Evolutionary conservation across 2,113 vertebrate species (phyloP).

Genomic region (Phyllostomus hastatus): DNA sequence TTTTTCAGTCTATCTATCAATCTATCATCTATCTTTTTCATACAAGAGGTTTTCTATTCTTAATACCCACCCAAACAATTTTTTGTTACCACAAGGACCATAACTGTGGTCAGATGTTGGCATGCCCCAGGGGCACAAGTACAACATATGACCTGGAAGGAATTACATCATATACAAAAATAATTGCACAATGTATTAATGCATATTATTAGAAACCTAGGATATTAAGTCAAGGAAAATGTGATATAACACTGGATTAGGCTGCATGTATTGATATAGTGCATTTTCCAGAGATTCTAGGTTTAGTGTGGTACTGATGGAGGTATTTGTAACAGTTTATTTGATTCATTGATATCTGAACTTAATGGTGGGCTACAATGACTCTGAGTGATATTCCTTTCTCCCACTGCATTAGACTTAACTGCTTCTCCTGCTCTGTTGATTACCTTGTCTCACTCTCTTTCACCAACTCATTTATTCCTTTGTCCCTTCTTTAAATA

Average conservation of each 20-base stretch:
- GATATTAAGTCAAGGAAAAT: background rate
- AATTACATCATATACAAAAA: background rate
- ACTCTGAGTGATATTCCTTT: background rate
- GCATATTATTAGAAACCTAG: background rate
- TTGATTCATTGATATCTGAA: background rate
- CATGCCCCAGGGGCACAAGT: background rate
- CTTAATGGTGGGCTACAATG: background rate
- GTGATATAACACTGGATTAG: background rate
- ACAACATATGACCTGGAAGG: background rate
- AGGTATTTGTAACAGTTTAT: background rate
- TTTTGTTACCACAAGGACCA: background rate
- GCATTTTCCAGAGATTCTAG: background rate
- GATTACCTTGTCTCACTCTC: background rate
- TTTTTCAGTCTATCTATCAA: background rate
- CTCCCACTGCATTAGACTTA: background rate
- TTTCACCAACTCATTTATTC: conserved; percentile 8
- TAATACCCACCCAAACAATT: background rate
- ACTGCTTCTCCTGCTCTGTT: background rate
- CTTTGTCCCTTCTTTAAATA: background rate
- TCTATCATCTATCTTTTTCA: background rate
- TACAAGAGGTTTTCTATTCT: background rate
- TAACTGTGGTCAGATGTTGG: background rate
- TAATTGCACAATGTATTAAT: background rate
- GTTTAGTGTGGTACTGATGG: background rate
- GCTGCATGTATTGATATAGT: background rate